phyloP scores from a whole-genome alignment of 2,888 invertebrate genomes.

The Yponomeuta cagnagella region DNA sequence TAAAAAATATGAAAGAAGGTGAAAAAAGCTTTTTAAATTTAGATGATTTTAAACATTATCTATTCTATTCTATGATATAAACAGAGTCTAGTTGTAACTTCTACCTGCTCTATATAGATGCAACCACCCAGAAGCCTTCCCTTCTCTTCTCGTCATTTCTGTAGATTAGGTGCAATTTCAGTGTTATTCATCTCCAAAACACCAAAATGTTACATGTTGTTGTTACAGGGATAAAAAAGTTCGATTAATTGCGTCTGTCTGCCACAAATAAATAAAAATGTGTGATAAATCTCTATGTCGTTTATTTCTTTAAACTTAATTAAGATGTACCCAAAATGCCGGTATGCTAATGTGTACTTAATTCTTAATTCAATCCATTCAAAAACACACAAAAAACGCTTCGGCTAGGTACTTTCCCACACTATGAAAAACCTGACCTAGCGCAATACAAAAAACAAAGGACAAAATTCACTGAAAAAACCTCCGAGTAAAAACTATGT shows the following conservation, averaged over 20 bases:
- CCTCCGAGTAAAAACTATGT: constrained; percentile 42
- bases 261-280: neutral
- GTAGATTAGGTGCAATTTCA: too few relatives aligned
- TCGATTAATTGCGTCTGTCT: neutral
- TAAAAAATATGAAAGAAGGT: too few relatives aligned
- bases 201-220: neutral
- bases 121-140: too few relatives aligned
- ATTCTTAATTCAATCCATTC: neutral
- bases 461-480: constrained; percentile 9
- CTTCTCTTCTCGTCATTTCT: too few relatives aligned
- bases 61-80: too few relatives aligned
- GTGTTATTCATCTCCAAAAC: neutral
- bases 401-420: neutral
- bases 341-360: neutral
- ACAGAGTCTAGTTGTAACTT: too few relatives aligned
- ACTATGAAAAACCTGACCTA: constrained; percentile 9
- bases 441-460: constrained; percentile 4
- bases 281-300: neutral
- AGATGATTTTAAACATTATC: too few relatives aligned
- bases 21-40: too few relatives aligned
- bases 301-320: neutral
- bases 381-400: neutral
- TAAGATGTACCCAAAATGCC: neutral
- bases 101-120: too few relatives aligned
- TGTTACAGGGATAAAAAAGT: neutral